Evolutionary conservation across 2,797 vertebrate species (phyloP).

Genomic region (Phoebastria nigripes): DNA sequence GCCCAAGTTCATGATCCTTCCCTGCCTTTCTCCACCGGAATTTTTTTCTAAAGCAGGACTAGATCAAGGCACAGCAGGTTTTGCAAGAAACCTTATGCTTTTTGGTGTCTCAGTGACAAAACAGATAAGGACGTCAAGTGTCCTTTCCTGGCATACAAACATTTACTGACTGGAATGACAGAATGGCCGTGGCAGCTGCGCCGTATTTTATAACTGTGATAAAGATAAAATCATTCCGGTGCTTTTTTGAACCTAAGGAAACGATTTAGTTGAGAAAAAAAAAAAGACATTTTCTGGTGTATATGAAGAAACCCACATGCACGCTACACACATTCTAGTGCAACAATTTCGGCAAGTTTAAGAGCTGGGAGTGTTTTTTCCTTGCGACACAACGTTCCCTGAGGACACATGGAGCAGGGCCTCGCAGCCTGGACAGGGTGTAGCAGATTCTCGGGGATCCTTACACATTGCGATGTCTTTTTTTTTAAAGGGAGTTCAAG

Average conservation of each 20-base stretch:
- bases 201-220: background rate
- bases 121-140: background rate
- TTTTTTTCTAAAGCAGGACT: background rate
- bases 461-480: background rate
- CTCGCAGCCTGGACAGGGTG: accelerated
- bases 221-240: background rate
- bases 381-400: accelerated
- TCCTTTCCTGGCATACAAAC: background rate
- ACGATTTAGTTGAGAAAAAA: background rate
- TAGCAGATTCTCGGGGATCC: background rate
- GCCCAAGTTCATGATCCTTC: background rate
- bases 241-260: background rate
- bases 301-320: background rate
- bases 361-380: background rate
- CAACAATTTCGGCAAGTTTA: background rate
- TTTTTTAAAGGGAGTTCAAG: background rate
- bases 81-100: background rate
- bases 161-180: background rate
- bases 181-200: background rate
- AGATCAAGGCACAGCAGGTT: background rate
- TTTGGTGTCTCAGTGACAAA: background rate
- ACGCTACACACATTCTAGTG: accelerated
- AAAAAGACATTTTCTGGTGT: background rate
- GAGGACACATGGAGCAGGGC: accelerated
- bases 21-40: background rate